Percentiles rank a stretch among this genome's conserved stretches.
Conservation (phyloP, 2,888 invertebrate species). For the Apamea monoglypha region DNA sequence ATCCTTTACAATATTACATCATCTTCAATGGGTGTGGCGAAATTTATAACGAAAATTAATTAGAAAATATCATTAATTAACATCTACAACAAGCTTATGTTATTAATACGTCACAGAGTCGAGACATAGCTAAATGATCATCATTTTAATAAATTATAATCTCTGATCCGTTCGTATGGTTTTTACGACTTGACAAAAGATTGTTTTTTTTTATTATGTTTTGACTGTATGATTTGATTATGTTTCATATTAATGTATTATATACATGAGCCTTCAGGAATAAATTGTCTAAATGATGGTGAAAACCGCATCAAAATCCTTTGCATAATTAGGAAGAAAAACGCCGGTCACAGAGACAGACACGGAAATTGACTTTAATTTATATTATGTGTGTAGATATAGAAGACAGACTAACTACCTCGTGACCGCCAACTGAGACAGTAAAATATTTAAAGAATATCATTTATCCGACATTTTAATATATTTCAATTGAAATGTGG, state of each 20-base stretch:
- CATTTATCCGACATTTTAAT: conserved; percentile 22
- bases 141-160: conserved; percentile 30
- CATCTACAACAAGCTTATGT: conserved; percentile 7
- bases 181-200: neutral
- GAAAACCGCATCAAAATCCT: neutral
- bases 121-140: conserved; percentile 26
- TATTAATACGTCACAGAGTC: neutral
- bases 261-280: too few species aligned
- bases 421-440: conserved; percentile 21
- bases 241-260: neutral
- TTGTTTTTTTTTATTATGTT: neutral
- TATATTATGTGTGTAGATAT: neutral
- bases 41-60: conserved; percentile 26
- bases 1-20: conserved; percentile 31
- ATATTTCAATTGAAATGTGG: conserved; percentile 9
- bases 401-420: conserved; percentile 1
- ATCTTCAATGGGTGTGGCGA: conserved; percentile 29
- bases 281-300: neutral
- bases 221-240: too few species aligned
- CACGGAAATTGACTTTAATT: too few species aligned
- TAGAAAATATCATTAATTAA: conserved; percentile 33
- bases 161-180: neutral
- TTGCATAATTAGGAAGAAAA: neutral
- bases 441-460: conserved; percentile 30
- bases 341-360: neutral